A percentile compares a stretch with the other conserved stretches of the same genome.
These are phyloP conservation scores for Sylvilagus floridanus DNA, from an alignment of 2,797 vertebrate species.

Conservation along the genomic window DNA sequence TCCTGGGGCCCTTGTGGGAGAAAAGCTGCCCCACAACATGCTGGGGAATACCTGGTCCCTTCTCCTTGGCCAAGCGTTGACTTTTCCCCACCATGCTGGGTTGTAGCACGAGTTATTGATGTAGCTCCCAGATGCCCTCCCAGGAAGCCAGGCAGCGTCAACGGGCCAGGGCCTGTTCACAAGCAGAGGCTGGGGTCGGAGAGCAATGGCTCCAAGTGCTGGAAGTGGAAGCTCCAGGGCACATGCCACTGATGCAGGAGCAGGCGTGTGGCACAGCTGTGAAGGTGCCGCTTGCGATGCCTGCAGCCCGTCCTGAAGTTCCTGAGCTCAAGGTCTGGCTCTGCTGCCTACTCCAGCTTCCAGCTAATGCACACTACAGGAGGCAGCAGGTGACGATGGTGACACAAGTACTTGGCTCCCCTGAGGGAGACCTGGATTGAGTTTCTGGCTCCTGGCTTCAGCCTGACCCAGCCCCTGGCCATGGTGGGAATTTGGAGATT, in stretches of 20 bases:
- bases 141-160: neutral
- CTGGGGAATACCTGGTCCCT: neutral
- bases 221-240: neutral
- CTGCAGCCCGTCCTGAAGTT: too few relatives aligned
- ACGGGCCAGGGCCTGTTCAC: neutral
- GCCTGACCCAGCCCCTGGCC: too few relatives aligned
- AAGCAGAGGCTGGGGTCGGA: neutral
- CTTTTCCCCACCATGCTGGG: neutral
- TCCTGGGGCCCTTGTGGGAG: neutral
- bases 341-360: too few relatives aligned
- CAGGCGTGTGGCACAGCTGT: neutral
- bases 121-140: neutral
- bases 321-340: too few relatives aligned
- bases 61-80: neutral
- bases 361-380: too few relatives aligned
- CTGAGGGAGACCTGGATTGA: too few relatives aligned
- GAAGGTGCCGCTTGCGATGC: too few relatives aligned
- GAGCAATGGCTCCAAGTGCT: neutral
- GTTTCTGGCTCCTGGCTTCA: too few relatives aligned
- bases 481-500: too few relatives aligned
- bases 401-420: too few relatives aligned
- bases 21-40: neutral
- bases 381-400: too few relatives aligned
- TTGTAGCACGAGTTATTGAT: neutral
- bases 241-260: neutral